phyloP scores from a whole-genome alignment of 2,113 vertebrate species.

The Anguilla rostrata region DNA sequence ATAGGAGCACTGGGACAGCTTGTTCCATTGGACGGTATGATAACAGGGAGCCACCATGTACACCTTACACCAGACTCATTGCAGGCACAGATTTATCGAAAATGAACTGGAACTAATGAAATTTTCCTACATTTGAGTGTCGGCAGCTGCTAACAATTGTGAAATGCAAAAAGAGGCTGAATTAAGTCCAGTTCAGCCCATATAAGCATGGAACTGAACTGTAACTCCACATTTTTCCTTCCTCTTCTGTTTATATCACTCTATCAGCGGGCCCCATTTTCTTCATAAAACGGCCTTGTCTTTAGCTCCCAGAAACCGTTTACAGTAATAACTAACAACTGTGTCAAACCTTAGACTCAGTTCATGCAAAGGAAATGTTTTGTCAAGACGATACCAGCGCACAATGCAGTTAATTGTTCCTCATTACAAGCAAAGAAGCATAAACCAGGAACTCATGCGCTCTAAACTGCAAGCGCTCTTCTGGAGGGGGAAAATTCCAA shows the following conservation, averaged over 20 bases:
- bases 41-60: background rate
- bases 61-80: background rate
- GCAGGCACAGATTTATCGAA: background rate
- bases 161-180: background rate
- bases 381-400: background rate
- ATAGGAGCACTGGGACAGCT: background rate
- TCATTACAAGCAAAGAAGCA: background rate
- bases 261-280: background rate
- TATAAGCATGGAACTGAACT: background rate
- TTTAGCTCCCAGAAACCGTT: background rate
- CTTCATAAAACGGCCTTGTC: background rate
- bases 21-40: background rate
- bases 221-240: background rate
- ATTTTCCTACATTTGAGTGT: background rate
- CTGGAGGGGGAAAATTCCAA: background rate
- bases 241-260: background rate
- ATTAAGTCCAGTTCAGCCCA: background rate
- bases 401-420: background rate
- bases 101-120: constrained; percentile 5
- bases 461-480: background rate
- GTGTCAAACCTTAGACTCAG: background rate
- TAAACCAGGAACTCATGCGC: background rate
- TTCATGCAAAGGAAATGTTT: background rate
- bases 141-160: constrained; percentile 2
- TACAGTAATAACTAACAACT: background rate